Conservation (phyloP, 1,140 invertebrate genomes). For the Metaphire vulgaris region DNA sequence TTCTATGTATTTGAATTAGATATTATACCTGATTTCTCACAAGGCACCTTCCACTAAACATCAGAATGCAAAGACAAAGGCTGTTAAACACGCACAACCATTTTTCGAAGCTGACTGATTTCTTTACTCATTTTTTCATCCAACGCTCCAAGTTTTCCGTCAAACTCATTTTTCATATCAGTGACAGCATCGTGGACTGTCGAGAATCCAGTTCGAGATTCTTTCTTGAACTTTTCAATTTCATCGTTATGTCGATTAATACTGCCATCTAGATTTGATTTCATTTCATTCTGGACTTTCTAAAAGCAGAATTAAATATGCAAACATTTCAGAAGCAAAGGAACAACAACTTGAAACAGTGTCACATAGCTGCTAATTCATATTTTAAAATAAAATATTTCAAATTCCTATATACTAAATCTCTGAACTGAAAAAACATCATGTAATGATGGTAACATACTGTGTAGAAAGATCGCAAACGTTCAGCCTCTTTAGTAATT, state of each 20-base stretch:
- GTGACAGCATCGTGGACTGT: constrained; percentile 48
- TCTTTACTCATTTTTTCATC: constrained; percentile 48
- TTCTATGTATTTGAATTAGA: no score
- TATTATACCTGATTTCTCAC: no score
- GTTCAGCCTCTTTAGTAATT: not conserved
- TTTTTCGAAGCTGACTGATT: constrained; percentile 42
- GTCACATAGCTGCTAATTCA: no score
- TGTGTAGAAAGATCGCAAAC: no score
- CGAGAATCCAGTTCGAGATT: constrained; percentile 47
- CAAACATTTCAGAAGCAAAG: no score
- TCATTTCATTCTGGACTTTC: constrained; percentile 38
- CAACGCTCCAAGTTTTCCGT: constrained; percentile 43
- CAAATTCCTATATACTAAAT: no score
- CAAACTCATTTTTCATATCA: constrained; percentile 46
- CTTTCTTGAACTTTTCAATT: constrained; percentile 40
- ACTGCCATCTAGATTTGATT: constrained; percentile 36
- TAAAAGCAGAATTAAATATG: constrained; percentile 28
- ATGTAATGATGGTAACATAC: no score
- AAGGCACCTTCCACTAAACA: no score
- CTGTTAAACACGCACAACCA: constrained; percentile 34
- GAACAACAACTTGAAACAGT: no score
- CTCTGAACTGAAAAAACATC: no score
- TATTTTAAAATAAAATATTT: no score
- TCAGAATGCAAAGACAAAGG: no score
- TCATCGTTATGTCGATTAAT: constrained; percentile 38